Base-by-base conservation (phyloP, 1,140 invertebrate genomes). In the Caenorhabditis briggsae region DNA sequence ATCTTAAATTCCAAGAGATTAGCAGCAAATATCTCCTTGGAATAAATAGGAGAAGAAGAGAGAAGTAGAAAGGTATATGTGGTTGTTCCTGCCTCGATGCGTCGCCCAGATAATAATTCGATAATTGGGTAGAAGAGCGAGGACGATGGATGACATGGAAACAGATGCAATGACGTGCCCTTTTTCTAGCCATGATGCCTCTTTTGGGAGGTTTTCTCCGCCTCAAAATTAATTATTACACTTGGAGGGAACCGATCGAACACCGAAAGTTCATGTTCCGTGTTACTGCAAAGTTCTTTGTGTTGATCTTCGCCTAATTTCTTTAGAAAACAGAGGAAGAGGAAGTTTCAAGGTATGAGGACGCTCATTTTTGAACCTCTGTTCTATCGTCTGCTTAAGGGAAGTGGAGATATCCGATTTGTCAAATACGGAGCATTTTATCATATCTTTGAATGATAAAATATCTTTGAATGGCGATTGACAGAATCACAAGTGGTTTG, bases 101-200 rank as follows among this genome's bases (percentile, higher is more conserved):
- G 70, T 78, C 70, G 70, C 70, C 46, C 70, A 78, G 70, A 78
- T 78, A 78, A 78, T 78, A 78, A 78, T 78, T 78, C 70, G 70
- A 78, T 78, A 78, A 78, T 78, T 78, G 70, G 65, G 70, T 33
- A 33, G 20, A 33, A n/a, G 58, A 59, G 64, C 46, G 70, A 78
- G 46, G 70, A 50, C 70, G 70, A 12, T 14, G 70, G 70, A 78
- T 78, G 70, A 78, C 70, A 78, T 78, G 70, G 46, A 78, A 78
- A 20, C 70, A 50, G 70, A 46, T 46, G n/a, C 70, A 78, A 20
- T 25, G 46, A 53, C 46, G 43, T 78, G 70, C 70, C 70, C 70
- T 78, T 78, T 78, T 78, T 50, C 70, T 78, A 78, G 70, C n/a
- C 41, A 16, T n/a, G 8, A 59, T 59, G 9, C 23, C 8, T 12